phyloP scores from a whole-genome alignment of 2,113 vertebrate species.

The Lepus americanus region DNA sequence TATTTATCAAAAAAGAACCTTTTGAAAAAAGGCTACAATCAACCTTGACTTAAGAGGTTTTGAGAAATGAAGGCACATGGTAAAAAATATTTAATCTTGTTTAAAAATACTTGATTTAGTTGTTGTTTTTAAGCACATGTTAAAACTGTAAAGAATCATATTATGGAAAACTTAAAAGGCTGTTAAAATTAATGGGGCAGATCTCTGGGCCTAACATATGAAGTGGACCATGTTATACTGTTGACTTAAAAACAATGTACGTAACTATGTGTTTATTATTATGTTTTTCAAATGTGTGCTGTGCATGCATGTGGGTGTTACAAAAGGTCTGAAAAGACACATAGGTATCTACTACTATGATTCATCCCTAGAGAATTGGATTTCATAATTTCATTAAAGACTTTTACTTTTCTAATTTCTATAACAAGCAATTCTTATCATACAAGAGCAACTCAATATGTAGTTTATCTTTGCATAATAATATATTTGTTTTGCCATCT shows the following conservation, averaged over 20 bases:
- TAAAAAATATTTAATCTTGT: neutral
- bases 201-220: neutral
- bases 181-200: neutral
- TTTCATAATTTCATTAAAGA: neutral
- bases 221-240: neutral
- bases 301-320: neutral
- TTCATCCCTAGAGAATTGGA: neutral
- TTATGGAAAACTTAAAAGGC: neutral
- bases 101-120: neutral
- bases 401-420: neutral
- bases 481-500: neutral
- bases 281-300: neutral
- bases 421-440: neutral
- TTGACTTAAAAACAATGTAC: neutral
- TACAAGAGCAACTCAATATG: neutral
- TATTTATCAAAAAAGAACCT: constrained; percentile 59
- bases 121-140: neutral
- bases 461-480: neutral
- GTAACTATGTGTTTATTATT: neutral
- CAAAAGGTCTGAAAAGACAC: neutral
- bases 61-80: neutral
- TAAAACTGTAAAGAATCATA: neutral
- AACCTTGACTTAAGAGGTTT: neutral
- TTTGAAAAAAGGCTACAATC: neutral
- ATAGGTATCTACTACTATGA: neutral